phyloP scores from a whole-genome alignment of 2,797 vertebrate species.

The Cephalopachus bancanus region DNA sequence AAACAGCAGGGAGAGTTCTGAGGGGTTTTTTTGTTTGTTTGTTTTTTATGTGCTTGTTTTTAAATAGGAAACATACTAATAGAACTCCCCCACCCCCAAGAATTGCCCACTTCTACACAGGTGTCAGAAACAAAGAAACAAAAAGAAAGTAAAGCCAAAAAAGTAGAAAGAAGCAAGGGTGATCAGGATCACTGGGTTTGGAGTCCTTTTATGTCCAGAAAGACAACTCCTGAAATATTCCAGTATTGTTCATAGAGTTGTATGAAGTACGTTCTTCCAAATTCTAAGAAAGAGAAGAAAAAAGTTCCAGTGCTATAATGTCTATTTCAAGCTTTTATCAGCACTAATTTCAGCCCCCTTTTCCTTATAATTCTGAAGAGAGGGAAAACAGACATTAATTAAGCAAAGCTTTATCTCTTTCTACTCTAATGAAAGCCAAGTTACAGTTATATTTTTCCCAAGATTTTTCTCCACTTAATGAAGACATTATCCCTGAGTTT shows the following conservation, averaged over 20 bases:
- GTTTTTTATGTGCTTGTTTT: neutral
- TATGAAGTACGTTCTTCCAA: neutral
- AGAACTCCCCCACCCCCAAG: neutral
- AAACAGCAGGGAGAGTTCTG: neutral
- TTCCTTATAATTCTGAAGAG: constrained; percentile 86
- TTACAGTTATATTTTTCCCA: constrained; percentile 88
- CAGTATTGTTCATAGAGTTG: neutral
- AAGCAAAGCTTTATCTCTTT: constrained; percentile 89
- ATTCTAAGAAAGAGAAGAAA: constrained; percentile 9
- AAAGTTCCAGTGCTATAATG: constrained; percentile 78
- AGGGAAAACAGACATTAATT: constrained; percentile 90
- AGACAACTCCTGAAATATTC: neutral
- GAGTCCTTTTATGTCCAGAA: neutral
- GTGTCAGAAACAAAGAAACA: neutral
- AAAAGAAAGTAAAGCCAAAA: neutral
- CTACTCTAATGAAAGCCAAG: constrained; percentile 90
- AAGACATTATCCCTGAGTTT: constrained; percentile 91
- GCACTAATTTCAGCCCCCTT: constrained; percentile 86
- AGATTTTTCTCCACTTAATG: constrained; percentile 91
- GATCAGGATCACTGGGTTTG: neutral
- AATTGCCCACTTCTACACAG: neutral
- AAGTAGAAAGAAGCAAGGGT: neutral
- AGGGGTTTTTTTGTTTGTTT: too few species aligned
- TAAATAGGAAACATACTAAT: neutral
- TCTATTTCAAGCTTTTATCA: constrained; percentile 86